Base-by-base conservation (phyloP, 2,113 vertebrate genomes). In the Mirounga angustirostris region DNA sequence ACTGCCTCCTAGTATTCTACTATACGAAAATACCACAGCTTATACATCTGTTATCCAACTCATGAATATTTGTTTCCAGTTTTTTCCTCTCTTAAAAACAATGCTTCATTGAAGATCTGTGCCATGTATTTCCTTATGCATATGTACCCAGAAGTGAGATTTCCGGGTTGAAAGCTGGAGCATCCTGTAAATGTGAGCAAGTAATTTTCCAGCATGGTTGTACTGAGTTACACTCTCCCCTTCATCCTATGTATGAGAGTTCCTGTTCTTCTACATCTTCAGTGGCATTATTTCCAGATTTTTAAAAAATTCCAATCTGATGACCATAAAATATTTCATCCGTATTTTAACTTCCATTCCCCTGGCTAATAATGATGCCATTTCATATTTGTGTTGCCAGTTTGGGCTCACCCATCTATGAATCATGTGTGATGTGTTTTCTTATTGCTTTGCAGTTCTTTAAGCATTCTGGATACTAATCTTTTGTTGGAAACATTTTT, bases 1-100 rank as follows among this genome's bases (percentile, higher is more conserved):
- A 87, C 21, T 76, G 16, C 40, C 76, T 7, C 12, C 46, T 30
- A n/a, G 19, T 28, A 11, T 22, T 65, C 24, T 89, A 16, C 8
- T 52, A 1, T 22, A n/a, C 65, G 46, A 89, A 94, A 96, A 94
- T 71, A 58, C 6, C 15, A 12, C 43, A 65, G n/a, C 22, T 58
- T 69, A 40, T 3, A 10, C 50, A n/a, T 56, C 16, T 86, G 13
- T 33, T 81, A 46, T 28, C 52, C 5, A 91, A 71, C 1, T 88
- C 12, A 65, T 89, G 26, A 92, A 69, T 43, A 58, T n/a, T 61
- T 87, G n/a, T 9, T 91, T 69, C n/a, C 58, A 69, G 5, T n/a
- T 83, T 79, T 95, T 71, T 43, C 40, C 8, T 81, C 12, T 80
- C 54, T 88, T 69, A 56, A 88, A 96, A 82, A 78, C 50, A 79